phyloP scores from a whole-genome alignment of 2,888 invertebrate genomes.

The Luffia ferchaultella region DNA sequence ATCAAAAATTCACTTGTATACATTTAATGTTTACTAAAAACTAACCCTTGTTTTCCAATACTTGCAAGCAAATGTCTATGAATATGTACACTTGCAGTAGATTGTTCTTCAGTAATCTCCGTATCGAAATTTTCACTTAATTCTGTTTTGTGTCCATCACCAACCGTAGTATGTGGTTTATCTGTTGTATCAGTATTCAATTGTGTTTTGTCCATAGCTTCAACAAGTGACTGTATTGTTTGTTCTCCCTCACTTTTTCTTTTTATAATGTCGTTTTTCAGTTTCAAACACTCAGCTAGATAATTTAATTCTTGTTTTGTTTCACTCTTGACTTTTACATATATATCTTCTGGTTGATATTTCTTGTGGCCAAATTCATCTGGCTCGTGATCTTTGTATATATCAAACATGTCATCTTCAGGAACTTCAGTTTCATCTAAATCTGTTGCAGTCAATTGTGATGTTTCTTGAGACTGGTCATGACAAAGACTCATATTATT shows the following conservation, averaged over 20 bases:
- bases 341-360: slow-evolving; percentile 41
- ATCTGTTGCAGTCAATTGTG: background rate
- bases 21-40: background rate
- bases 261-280: slow-evolving; percentile 43
- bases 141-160: slow-evolving; percentile 15
- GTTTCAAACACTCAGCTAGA: slow-evolving; percentile 44
- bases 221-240: slow-evolving; percentile 38
- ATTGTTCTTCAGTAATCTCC: background rate
- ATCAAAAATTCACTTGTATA: background rate
- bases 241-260: slow-evolving; percentile 34
- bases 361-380: slow-evolving; percentile 60
- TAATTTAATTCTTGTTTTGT: slow-evolving; percentile 27
- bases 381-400: slow-evolving; percentile 47
- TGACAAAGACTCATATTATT: too few relatives aligned
- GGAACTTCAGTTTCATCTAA: slow-evolving; percentile 28
- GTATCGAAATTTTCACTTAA: background rate
- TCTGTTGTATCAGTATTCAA: background rate
- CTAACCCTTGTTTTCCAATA: slow-evolving; percentile 69
- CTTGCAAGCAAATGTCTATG: slow-evolving; percentile 71
- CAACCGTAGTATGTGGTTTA: slow-evolving; percentile 18
- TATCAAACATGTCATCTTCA: slow-evolving; percentile 53
- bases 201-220: slow-evolving; percentile 41
- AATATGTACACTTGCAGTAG: slow-evolving; percentile 23
- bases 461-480: background rate
- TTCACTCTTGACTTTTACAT: slow-evolving; percentile 33